Percentiles rank a stretch among this genome's conserved stretches.
phyloP scores from a whole-genome alignment of 1,140 invertebrate species.

The Heliconius himera region DNA sequence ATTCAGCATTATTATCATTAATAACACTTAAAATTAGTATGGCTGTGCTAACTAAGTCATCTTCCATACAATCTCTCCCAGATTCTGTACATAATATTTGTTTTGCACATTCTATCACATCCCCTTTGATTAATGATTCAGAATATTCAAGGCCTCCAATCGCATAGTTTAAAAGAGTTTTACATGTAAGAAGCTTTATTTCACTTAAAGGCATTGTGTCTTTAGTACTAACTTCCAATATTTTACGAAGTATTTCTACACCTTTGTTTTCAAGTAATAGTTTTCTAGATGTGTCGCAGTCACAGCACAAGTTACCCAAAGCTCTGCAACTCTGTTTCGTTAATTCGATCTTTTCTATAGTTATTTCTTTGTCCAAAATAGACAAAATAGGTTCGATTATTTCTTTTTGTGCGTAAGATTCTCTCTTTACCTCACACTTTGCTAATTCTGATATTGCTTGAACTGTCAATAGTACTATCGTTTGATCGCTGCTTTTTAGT shows the following conservation, averaged over 20 bases:
- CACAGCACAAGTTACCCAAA: slow-evolving; percentile 93
- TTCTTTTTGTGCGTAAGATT: slow-evolving; percentile 83
- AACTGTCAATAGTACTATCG: slow-evolving; percentile 73
- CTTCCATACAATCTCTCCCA: slow-evolving; percentile 62
- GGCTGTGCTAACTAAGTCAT: slow-evolving; percentile 82
- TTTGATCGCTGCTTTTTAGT: slow-evolving; percentile 59
- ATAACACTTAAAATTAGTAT: slow-evolving; percentile 88
- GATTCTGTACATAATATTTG: slow-evolving; percentile 73
- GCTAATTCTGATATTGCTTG: slow-evolving; percentile 88
- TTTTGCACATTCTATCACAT: slow-evolving; percentile 84
- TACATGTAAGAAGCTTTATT: slow-evolving; percentile 71
- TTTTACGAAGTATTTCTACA: slow-evolving; percentile 78
- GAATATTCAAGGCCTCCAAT: slow-evolving; percentile 87
- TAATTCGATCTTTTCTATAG: slow-evolving; percentile 79
- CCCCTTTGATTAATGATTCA: slow-evolving; percentile 85
- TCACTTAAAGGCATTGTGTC: slow-evolving; percentile 55
- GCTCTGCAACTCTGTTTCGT: slow-evolving; percentile 89
- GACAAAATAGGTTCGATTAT: slow-evolving; percentile 83
- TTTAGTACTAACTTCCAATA: slow-evolving; percentile 65
- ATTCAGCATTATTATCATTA: slow-evolving; percentile 85
- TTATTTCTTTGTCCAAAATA: slow-evolving; percentile 72
- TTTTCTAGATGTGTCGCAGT: slow-evolving; percentile 88
- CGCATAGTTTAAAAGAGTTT: slow-evolving; percentile 90
- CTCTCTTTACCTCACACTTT: slow-evolving; percentile 86
- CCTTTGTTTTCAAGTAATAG: slow-evolving; percentile 84